Conservation (phyloP, 2,888 invertebrate genomes). For the Thereva unica region DNA sequence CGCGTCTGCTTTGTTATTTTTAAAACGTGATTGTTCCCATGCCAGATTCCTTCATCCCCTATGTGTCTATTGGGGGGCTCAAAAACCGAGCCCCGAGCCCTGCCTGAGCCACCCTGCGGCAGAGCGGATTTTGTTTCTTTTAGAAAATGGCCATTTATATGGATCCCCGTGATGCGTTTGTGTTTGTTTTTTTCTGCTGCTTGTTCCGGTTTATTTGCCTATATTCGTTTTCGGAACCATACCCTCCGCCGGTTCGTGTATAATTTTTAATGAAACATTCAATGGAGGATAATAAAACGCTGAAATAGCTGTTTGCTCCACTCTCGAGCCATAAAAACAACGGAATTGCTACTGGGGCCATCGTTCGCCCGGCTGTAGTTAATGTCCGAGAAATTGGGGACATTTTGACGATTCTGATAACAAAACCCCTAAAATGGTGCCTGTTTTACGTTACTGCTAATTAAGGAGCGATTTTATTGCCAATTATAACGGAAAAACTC, state of each 20-base stretch:
- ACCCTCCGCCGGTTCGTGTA: neutral
- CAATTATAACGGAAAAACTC: neutral
- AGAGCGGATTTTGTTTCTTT: too few relatives aligned
- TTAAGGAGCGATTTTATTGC: constrained; percentile 9
- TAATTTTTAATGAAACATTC: constrained; percentile 33
- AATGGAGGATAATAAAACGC: constrained; percentile 32
- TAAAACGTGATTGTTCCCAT: too few relatives aligned
- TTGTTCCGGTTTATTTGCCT: too few relatives aligned
- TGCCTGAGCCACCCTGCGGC: too few relatives aligned
- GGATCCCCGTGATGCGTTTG: too few relatives aligned
- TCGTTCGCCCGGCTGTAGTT: constrained; percentile 24
- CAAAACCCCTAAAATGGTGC: constrained; percentile 9
- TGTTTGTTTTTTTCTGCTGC: too few relatives aligned
- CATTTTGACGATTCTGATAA: constrained; percentile 26
- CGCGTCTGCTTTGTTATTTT: too few relatives aligned
- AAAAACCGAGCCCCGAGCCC: too few relatives aligned
- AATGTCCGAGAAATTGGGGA: constrained; percentile 34
- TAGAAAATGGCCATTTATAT: too few relatives aligned
- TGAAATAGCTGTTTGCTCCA: constrained; percentile 29
- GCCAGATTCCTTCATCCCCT: too few relatives aligned
- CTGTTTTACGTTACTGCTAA: constrained; percentile 10
- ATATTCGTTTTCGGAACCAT: too few relatives aligned
- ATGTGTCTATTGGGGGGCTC: too few relatives aligned
- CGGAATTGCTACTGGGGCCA: constrained; percentile 20
- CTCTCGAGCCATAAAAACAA: constrained; percentile 17